A percentile compares a stretch with the other conserved stretches of the same genome.
Evolutionary conservation across 2,113 vertebrate species (phyloP).

Genomic region (Callipepla californica): DNA sequence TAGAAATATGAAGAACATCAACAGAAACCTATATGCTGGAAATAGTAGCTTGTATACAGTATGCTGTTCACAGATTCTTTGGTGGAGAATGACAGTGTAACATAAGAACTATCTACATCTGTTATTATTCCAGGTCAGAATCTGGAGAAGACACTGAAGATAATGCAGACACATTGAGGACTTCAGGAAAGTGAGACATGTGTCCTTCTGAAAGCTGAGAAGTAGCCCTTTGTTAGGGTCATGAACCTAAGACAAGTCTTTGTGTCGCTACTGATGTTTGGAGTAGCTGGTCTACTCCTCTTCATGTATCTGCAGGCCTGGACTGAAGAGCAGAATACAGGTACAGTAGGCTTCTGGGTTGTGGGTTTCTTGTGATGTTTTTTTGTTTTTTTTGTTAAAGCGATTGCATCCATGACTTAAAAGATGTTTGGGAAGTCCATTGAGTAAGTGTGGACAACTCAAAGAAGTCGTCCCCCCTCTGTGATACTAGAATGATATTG

Average conservation of each 20-base stretch:
- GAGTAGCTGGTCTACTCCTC: conserved; percentile 78
- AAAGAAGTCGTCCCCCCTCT: accelerated
- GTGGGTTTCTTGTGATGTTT: neutral
- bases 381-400: neutral
- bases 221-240: conserved; percentile 65
- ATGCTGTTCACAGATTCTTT: neutral
- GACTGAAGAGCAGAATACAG: conserved; percentile 77
- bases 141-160: neutral
- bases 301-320: conserved; percentile 80
- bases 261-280: conserved; percentile 78
- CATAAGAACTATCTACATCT: neutral
- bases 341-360: conserved; percentile 32
- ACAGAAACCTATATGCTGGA: neutral
- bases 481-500: neutral
- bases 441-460: neutral
- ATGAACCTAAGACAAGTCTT: conserved; percentile 81
- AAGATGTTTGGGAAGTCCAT: neutral
- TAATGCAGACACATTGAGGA: neutral
- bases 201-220: conserved; percentile 48
- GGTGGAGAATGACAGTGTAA: neutral
- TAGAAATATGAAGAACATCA: neutral
- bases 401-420: neutral
- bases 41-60: neutral
- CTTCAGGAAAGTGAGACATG: conserved; percentile 34
- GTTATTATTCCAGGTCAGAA: conserved; percentile 56